Evolutionary conservation across 2,113 vertebrate genomes (phyloP).

Genomic region (Bagarius yarrelli): DNA sequence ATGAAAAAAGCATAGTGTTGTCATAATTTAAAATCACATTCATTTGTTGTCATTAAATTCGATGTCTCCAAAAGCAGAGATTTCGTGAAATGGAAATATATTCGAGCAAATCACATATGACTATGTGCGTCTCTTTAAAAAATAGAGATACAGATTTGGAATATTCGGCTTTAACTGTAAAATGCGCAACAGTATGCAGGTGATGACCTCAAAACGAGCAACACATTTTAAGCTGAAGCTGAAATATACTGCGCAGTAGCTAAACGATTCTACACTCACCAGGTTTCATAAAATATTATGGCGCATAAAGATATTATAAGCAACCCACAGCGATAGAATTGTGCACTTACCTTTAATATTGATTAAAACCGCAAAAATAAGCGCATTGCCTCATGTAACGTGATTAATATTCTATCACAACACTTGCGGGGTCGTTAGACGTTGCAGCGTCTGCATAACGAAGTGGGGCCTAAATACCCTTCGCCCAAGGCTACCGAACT

Average conservation of each 20-base stretch:
- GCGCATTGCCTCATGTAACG: constrained; percentile 44
- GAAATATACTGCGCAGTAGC: background rate
- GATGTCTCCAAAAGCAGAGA: too few relatives aligned
- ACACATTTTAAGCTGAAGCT: constrained; percentile 18
- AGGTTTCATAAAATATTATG: background rate
- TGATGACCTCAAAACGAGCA: background rate
- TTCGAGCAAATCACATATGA: background rate
- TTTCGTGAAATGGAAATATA: too few relatives aligned
- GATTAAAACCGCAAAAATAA: constrained; percentile 39
- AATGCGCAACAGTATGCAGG: background rate
- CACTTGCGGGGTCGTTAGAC: constrained; percentile 34
- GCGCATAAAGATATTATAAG: background rate
- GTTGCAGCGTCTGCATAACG: constrained; percentile 43
- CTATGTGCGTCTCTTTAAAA: background rate
- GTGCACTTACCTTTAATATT: constrained; percentile 54
- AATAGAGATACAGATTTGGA: background rate
- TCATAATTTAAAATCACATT: too few relatives aligned
- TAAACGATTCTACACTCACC: too few relatives aligned
- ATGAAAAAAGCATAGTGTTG: too few relatives aligned
- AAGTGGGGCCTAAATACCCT: constrained; percentile 28
- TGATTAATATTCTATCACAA: constrained; percentile 60
- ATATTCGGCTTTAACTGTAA: background rate
- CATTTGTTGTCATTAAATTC: too few relatives aligned
- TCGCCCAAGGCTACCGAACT: constrained; percentile 7
- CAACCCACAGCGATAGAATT: background rate